Evolutionary conservation across 1,140 invertebrate species (phyloP), one percentile per base, ranked within the genome.

Genomic region (Drosophila tsacasi): DNA sequence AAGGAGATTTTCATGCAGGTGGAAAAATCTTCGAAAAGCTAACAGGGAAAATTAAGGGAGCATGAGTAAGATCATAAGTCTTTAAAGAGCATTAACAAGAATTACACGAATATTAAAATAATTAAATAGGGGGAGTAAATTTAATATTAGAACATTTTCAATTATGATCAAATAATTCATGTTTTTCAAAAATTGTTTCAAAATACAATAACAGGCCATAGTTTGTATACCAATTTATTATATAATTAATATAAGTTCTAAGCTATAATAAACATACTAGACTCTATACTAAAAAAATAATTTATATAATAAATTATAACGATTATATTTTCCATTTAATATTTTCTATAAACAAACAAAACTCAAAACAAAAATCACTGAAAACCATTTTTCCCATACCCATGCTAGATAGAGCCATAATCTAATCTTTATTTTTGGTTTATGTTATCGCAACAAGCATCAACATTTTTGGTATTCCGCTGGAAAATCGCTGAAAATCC

Each of bases 401-500:
- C 21, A 23, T 10, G 13, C 32, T 13, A 37, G 15, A 59, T 64
- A 21, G 19, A 42, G 39, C 7, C 62, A 21, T 30, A 23, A 23
- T 27, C 27, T 62, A 23, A 65, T 65, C 62, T 37, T 37, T 23
- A 23, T 37, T 37, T 55, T 55, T 37, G 32, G 19, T 54, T 37
- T 55, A 55, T 37, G 19, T 23, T 55, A 55, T 55, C 52, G 32
- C 21, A 17, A 55, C 25, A 35, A 12, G 23, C 25, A 67, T 47
- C 32, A 21, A 32, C n/a, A 42, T 42, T 65, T 44, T 40, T 23
- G 39, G 17, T 23, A 61, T 32, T 32, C 35, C 35, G 17, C 5
- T 21, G 32, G 52, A 37, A 55, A 55, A 37, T 37, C 13, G 15
- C 19, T 10, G 15, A 37, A 55, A 55, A 37, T 37, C 52, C 32